Base-by-base conservation (phyloP, 2,888 invertebrate genomes). In the Pristionchus japonicus region DNA sequence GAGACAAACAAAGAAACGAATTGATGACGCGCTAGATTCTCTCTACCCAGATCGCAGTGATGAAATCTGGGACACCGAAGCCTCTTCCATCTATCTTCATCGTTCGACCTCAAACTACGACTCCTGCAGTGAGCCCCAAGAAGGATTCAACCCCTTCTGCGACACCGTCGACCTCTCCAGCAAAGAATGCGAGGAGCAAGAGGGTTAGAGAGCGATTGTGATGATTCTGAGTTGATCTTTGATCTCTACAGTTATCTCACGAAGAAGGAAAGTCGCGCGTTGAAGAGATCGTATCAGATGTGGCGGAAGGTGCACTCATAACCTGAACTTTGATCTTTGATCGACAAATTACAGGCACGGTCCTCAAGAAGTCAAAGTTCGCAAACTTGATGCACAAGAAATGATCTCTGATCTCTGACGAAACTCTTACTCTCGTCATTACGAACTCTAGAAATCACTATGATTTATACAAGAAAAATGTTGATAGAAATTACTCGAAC, bases 401-500 rank as follows among this genome's bases (percentile, higher is more conserved):
- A 20, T 70, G 37, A 70, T 70, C 34, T 34, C 23, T 70, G 70
- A 70, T 37, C 70, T 37, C 7, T 57, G 57, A 23, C 57, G n/a
- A 57, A 67, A 67, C 31, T 67, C 31, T 31, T 37, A 20, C 70
- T 37, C 20, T 70, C 37, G 31, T 37, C 70, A 70, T 40, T 70
- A 70, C 70, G 37, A 70, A 70, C 70, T 37, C 34, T 70, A 37
- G 70, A 70, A 70, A 70, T 70, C 70, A 37, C 40, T 31, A 70
- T 37, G 70, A 70, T 70, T 70, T 37, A 70, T 70, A 70, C 70
- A 6, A 37, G 31, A 17, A 67, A 67, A 34, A 67, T 31, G 27
- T 31, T 67, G 64, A 67, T 67, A 67, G 70, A 70, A 37, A 70
- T 70, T 70, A 70, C 70, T 70, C 37, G 70, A 70, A 70, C 37